These are phyloP conservation scores for Aphaenogaster floridana DNA, from an alignment of 1,140 invertebrate species.

Conservation along the genomic window DNA sequence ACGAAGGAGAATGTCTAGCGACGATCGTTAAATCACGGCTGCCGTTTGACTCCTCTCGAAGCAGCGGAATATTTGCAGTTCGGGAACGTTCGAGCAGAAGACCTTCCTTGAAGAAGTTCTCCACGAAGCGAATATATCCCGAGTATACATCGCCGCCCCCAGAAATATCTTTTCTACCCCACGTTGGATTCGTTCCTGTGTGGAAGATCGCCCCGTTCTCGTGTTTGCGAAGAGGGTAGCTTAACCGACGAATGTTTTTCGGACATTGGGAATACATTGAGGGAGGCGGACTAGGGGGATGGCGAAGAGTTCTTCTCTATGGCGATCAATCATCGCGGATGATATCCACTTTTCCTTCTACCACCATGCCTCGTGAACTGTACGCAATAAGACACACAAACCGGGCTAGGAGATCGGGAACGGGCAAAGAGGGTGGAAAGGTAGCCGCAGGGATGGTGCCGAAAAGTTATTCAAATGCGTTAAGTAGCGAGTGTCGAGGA, in stretches of 20 bases:
- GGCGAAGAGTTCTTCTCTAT: constrained; percentile 67
- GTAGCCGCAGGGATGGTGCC: not conserved
- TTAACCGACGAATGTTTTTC: constrained; percentile 83
- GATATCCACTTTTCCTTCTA: constrained; percentile 75
- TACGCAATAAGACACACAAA: constrained; percentile 72
- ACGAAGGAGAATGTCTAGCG: constrained; percentile 37
- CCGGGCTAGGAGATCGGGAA: not conserved
- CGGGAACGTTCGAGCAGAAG: constrained; percentile 22
- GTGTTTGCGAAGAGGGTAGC: constrained; percentile 65
- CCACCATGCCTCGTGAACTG: constrained; percentile 86
- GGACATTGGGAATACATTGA: constrained; percentile 80
- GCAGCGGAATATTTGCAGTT: constrained; percentile 50
- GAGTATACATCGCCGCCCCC: constrained; percentile 33
- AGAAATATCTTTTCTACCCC: constrained; percentile 55
- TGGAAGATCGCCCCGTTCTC: constrained; percentile 28
- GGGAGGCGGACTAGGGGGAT: constrained; percentile 36
- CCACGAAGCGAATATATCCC: constrained; percentile 44
- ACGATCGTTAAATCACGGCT: constrained; percentile 57
- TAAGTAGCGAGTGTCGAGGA: constrained; percentile 66
- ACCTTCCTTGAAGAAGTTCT: constrained; percentile 22
- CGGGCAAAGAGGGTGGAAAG: constrained; percentile 11
- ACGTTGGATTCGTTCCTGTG: constrained; percentile 12
- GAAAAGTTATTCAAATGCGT: constrained; percentile 69
- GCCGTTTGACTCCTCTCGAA: constrained; percentile 36
- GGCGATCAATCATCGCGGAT: constrained; percentile 71